These are phyloP conservation scores for Melipona beecheii DNA, from an alignment of 2,888 invertebrate species.

Conservation along the genomic window DNA sequence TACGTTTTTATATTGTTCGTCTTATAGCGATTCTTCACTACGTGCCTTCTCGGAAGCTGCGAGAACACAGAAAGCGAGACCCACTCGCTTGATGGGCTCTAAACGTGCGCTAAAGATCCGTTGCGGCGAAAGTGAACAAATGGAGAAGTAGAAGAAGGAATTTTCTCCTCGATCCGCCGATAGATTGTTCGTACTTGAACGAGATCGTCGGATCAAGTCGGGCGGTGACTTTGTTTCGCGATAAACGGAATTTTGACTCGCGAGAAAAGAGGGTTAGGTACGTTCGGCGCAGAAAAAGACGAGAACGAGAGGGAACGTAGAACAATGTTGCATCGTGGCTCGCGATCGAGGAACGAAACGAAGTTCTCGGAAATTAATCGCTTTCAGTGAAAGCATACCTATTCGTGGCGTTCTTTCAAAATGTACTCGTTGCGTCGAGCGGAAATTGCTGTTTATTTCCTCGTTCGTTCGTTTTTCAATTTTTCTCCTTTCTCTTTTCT, in stretches of 20 bases:
- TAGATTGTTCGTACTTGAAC: neutral
- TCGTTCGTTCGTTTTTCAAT: neutral
- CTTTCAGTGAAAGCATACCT: constrained; percentile 79
- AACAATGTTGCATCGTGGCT: constrained; percentile 10
- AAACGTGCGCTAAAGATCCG: neutral
- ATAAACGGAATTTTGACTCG: neutral
- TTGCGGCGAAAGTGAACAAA: neutral
- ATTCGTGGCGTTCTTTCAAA: constrained; percentile 73
- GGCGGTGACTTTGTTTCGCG: neutral
- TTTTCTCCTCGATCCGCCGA: neutral
- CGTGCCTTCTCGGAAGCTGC: constrained; percentile 56
- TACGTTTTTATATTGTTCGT: constrained; percentile 50
- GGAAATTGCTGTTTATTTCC: constrained; percentile 20
- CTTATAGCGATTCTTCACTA: constrained; percentile 46
- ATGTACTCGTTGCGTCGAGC: constrained; percentile 73
- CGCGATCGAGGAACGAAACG: constrained; percentile 55
- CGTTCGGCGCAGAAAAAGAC: no score
- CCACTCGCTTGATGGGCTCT: neutral
- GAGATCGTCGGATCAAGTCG: no score
- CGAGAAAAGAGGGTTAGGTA: neutral
- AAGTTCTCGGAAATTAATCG: constrained; percentile 68
- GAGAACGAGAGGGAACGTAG: neutral
- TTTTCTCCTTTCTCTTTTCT: neutral
- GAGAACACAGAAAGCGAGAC: constrained; percentile 17
- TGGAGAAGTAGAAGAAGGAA: no score